phyloP scores from a whole-genome alignment of 2,888 invertebrate species.

The Nomada flava region DNA sequence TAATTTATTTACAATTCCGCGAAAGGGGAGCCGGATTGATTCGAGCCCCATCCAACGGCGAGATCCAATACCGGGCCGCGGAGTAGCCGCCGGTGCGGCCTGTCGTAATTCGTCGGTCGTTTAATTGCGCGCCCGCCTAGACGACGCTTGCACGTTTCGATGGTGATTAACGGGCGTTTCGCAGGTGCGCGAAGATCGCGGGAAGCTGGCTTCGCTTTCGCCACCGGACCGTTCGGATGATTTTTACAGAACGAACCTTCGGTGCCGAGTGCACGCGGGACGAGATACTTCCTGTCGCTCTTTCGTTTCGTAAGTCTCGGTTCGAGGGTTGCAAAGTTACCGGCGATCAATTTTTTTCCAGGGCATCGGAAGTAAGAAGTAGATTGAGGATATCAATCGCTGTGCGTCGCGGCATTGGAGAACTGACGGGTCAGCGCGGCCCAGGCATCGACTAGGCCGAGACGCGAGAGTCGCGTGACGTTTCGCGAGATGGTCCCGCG shows the following conservation, averaged over 20 bases:
- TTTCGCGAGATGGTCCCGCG: slow-evolving; percentile 36
- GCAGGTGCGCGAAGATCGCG: not conserved
- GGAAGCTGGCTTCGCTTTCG: too few species aligned
- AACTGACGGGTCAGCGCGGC: too few species aligned
- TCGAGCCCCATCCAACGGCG: slow-evolving; percentile 49
- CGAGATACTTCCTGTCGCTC: too few species aligned
- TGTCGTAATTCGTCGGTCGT: slow-evolving; percentile 45
- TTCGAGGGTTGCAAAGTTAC: too few species aligned
- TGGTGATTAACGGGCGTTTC: slow-evolving; percentile 35
- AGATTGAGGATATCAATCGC: too few species aligned
- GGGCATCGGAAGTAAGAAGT: too few species aligned
- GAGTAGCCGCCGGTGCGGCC: slow-evolving; percentile 34
- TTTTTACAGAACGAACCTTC: not conserved
- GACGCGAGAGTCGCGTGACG: slow-evolving; percentile 35
- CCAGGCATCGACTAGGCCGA: not conserved
- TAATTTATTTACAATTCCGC: slow-evolving; percentile 78
- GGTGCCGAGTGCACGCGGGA: too few species aligned
- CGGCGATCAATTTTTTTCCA: too few species aligned
- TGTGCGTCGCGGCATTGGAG: too few species aligned
- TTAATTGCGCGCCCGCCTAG: slow-evolving; percentile 46
- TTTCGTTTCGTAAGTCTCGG: too few species aligned
- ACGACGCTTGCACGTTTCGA: slow-evolving; percentile 33
- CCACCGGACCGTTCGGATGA: not conserved
- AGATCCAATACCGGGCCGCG: slow-evolving; percentile 59
- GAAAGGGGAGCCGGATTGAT: slow-evolving; percentile 69